Conservation (phyloP, 2,113 vertebrate genomes). For the Callipepla squamata region DNA sequence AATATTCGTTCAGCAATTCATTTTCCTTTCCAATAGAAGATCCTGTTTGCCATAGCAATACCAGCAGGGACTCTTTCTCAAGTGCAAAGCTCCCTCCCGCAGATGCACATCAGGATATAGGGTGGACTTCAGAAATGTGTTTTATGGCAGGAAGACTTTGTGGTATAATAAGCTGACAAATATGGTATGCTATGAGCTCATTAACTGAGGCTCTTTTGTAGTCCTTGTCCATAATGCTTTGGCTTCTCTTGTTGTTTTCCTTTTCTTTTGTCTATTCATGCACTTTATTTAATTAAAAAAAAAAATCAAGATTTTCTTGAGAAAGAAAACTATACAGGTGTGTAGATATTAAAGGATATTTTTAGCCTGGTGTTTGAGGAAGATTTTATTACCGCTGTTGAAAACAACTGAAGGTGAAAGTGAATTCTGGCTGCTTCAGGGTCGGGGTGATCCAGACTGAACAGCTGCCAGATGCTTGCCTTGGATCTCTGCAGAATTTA, state of each 20-base stretch:
- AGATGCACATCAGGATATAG: background rate
- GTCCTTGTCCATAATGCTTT: background rate
- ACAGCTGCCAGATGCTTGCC: background rate
- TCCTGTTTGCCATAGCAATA: slow-evolving; percentile 68
- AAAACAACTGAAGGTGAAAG: background rate
- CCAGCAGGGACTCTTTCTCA: slow-evolving; percentile 6
- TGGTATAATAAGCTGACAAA: background rate
- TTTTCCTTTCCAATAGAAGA: slow-evolving; percentile 32
- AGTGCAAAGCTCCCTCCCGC: slow-evolving; percentile 39
- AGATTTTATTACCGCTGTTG: background rate
- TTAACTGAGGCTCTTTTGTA: background rate
- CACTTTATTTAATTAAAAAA: background rate
- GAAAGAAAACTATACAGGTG: background rate
- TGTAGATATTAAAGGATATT: background rate
- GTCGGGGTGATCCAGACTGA: background rate
- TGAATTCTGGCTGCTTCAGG: background rate
- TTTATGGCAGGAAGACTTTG: background rate
- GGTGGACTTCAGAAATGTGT: background rate
- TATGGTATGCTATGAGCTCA: background rate
- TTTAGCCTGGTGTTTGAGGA: background rate
- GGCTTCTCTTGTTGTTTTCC: background rate
- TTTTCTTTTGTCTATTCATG: background rate
- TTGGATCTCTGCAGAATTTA: background rate
- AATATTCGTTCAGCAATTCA: slow-evolving; percentile 45
- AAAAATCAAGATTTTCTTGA: background rate